A percentile compares a stretch with the other conserved stretches of the same genome.
These are phyloP conservation scores for Onychostruthus taczanowskii DNA, from an alignment of 2,113 vertebrate genomes.

Conservation along the genomic window DNA sequence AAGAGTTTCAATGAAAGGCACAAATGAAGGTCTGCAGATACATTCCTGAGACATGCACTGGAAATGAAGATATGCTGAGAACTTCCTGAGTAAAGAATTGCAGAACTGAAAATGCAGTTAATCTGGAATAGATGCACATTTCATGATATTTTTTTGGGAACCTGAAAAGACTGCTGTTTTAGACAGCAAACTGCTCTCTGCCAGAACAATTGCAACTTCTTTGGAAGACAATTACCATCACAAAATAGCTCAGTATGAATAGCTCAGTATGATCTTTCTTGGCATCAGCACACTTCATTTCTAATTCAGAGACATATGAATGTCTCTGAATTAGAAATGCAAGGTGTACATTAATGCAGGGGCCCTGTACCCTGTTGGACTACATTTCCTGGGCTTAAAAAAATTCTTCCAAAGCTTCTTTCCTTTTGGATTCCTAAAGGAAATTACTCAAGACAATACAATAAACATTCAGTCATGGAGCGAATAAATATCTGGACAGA, in stretches of 20 bases:
- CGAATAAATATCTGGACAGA: conserved; percentile 4
- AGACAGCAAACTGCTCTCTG: not conserved
- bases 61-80: conserved; percentile 27
- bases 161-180: not conserved
- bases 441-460: conserved; percentile 12
- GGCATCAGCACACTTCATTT: not conserved
- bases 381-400: not conserved
- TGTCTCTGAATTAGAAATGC: not conserved
- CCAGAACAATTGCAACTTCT: not conserved
- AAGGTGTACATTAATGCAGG: not conserved
- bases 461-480: conserved; percentile 1
- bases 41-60: not conserved
- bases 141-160: not conserved
- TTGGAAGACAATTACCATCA: not conserved
- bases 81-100: not conserved
- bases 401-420: not conserved
- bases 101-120: not conserved
- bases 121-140: not conserved
- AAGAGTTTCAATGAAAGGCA: conserved; percentile 48
- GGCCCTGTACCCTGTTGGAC: not conserved
- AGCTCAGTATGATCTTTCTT: not conserved
- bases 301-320: too few species aligned
- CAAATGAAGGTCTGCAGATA: conserved; percentile 20
- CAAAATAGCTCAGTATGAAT: not conserved
- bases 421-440: not conserved